Conservation (phyloP, 2,797 vertebrate genomes). For the Distichodus sexfasciatus region DNA sequence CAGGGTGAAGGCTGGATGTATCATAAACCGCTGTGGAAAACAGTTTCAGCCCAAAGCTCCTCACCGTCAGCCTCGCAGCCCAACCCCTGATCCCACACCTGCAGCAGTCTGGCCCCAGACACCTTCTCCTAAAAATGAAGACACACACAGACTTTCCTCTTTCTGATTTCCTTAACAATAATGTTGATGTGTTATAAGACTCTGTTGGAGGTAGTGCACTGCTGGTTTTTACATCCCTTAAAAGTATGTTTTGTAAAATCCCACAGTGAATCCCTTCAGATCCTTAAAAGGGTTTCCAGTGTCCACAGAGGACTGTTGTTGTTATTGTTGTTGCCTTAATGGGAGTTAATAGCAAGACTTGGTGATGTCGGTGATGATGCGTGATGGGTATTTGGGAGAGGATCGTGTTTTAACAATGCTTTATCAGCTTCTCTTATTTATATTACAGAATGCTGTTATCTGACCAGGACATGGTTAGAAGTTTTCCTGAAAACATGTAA, state of each 20-base stretch:
- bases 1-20: conserved; percentile 96
- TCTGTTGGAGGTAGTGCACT: conserved; percentile 31
- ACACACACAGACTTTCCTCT: conserved; percentile 20
- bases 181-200: conserved; percentile 19
- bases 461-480: conserved; percentile 16
- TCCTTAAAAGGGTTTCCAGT: conserved; percentile 15
- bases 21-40: conserved; percentile 92
- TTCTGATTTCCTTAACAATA: conserved; percentile 37
- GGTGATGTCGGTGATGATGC: background rate
- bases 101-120: conserved; percentile 36
- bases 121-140: conserved; percentile 31
- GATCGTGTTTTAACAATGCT: conserved; percentile 43
- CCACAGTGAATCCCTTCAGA: conserved; percentile 32
- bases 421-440: conserved; percentile 31
- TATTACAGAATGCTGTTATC: conserved; percentile 32
- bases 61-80: conserved; percentile 51
- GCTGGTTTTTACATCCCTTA: conserved; percentile 40
- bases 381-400: conserved; percentile 11
- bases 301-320: conserved; percentile 39
- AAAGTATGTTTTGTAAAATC: conserved; percentile 32
- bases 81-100: conserved; percentile 32
- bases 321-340: conserved; percentile 55
- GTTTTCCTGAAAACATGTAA: conserved; percentile 21
- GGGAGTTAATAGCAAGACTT: conserved; percentile 23
- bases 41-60: conserved; percentile 55